Evolutionary conservation across 23 tunicate genomes (phyloP).

Genomic region (Pegea sp.): DNA sequence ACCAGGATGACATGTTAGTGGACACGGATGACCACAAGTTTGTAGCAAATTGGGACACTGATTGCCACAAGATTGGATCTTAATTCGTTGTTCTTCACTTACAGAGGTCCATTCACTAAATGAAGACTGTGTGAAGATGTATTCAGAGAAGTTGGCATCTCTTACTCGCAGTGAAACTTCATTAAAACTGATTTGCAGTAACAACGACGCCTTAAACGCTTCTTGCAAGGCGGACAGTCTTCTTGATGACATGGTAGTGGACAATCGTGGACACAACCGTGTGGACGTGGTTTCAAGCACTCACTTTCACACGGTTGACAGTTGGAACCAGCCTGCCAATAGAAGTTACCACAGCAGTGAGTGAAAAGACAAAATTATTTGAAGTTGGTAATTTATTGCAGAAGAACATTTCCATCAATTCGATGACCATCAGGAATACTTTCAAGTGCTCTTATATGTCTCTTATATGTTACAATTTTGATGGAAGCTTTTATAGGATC

Average conservation of each 20-base stretch:
- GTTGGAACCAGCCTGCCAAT: constrained; percentile 27
- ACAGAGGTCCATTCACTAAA: constrained; percentile 49
- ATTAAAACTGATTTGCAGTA: constrained; percentile 27
- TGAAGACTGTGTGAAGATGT: background rate
- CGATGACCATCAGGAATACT: too few relatives aligned
- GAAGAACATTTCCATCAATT: too few relatives aligned
- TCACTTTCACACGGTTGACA: constrained; percentile 43
- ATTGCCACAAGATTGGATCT: constrained; percentile 43
- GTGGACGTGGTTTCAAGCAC: constrained; percentile 42
- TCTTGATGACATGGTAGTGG: constrained; percentile 28
- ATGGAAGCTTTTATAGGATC: too few relatives aligned
- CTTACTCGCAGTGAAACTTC: constrained; percentile 51
- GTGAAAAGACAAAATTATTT: too few relatives aligned
- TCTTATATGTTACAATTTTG: too few relatives aligned
- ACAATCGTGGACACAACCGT: constrained; percentile 61
- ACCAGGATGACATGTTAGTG: constrained; percentile 43
- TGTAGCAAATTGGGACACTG: constrained; percentile 31
- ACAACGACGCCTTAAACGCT: constrained; percentile 25
- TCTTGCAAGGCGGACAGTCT: constrained; percentile 56
- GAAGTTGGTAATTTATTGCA: too few relatives aligned
- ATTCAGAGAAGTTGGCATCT: background rate
- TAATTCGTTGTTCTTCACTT: constrained; percentile 5
- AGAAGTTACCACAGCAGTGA: too few relatives aligned
- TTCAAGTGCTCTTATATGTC: too few relatives aligned
- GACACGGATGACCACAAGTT: constrained; percentile 44